These are phyloP conservation scores for Hypotaenidia philippensis DNA, from an alignment of 2,797 vertebrate species.

Conservation along the genomic window DNA sequence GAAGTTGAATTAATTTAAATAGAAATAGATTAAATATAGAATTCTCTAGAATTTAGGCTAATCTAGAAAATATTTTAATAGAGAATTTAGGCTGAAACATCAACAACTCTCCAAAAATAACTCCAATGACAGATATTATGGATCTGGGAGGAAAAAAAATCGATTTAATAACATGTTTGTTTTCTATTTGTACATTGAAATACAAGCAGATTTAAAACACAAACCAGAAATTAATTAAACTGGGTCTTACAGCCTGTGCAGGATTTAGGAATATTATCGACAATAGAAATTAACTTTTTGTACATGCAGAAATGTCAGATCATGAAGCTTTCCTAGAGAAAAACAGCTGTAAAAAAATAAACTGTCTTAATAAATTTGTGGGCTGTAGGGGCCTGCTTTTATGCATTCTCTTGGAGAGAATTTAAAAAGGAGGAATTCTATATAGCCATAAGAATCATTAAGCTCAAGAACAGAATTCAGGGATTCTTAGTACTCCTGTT, in stretches of 20 bases:
- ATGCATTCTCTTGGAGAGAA: background rate
- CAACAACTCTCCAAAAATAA: background rate
- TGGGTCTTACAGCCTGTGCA: background rate
- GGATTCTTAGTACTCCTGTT: background rate
- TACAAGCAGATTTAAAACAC: background rate
- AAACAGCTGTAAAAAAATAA: background rate
- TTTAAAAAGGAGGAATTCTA: background rate
- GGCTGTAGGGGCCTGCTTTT: background rate
- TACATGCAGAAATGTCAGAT: background rate
- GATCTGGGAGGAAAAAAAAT: background rate
- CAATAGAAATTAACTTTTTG: background rate
- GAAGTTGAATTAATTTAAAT: background rate
- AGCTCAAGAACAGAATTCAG: background rate
- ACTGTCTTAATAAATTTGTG: background rate
- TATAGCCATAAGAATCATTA: background rate
- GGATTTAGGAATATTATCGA: background rate
- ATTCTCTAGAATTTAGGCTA: too few relatives aligned
- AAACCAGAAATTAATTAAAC: background rate
- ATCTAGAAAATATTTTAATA: too few relatives aligned
- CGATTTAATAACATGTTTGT: accelerated
- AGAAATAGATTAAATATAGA: background rate
- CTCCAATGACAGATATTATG: background rate
- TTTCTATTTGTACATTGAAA: background rate
- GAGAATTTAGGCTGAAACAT: background rate
- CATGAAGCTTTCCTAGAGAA: background rate